Percentiles rank a stretch among this genome's conserved stretches.
These are phyloP conservation scores for Arnoldichthys spilopterus DNA, from an alignment of 2,797 vertebrate species.

Conservation along the genomic window DNA sequence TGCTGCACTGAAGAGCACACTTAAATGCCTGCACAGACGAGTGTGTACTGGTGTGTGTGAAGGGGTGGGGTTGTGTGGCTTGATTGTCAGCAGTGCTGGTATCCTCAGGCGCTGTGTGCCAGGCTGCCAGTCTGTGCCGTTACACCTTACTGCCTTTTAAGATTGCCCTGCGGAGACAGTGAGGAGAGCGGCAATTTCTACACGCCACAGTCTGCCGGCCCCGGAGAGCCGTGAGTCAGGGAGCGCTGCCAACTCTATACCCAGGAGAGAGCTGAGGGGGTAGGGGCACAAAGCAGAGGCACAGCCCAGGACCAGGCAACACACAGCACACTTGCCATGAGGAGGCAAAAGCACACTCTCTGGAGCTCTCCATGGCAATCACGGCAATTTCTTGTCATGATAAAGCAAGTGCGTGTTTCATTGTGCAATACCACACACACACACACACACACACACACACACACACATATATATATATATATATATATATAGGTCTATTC, in stretches of 20 bases:
- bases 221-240: conserved; percentile 88
- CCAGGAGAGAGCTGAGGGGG: conserved; percentile 80
- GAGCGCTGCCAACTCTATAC: conserved; percentile 87
- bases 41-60: conserved; percentile 37
- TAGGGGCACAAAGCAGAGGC: conserved; percentile 35
- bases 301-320: conserved; percentile 44
- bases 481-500: conserved; percentile 18
- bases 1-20: conserved; percentile 23
- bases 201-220: conserved; percentile 88
- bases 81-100: conserved; percentile 76
- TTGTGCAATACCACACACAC: conserved; percentile 6
- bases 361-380: conserved; percentile 31
- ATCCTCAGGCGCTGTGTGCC: conserved; percentile 82
- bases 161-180: conserved; percentile 91
- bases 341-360: conserved; percentile 18
- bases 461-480: neutral
- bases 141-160: conserved; percentile 94
- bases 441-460: too few species aligned
- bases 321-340: conserved; percentile 25
- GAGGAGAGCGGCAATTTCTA: conserved; percentile 87
- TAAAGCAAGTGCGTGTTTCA: conserved; percentile 31
- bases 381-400: conserved; percentile 32
- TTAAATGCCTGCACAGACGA: conserved; percentile 45
- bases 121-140: conserved; percentile 91
- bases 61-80: conserved; percentile 40